These are phyloP conservation scores for Eristalis arbustorum DNA, from an alignment of 2,888 invertebrate species.

Conservation along the genomic window DNA sequence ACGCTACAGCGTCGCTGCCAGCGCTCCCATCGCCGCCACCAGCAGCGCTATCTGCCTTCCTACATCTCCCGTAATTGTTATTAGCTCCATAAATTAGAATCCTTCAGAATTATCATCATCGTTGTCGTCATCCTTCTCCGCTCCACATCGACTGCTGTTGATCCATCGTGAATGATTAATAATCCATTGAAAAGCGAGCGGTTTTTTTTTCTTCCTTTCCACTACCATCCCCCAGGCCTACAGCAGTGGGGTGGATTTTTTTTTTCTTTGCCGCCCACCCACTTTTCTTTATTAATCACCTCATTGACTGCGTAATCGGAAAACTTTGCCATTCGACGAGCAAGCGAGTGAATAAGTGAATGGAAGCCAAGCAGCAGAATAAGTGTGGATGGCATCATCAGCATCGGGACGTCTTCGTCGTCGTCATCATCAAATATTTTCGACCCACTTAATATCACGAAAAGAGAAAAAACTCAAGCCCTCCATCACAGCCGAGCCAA, in stretches of 20 bases:
- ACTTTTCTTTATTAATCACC: constrained; percentile 66
- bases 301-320: constrained; percentile 70
- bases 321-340: constrained; percentile 59
- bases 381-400: constrained; percentile 64
- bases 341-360: constrained; percentile 53
- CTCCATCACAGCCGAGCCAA: constrained; percentile 4
- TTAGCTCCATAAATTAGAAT: constrained; percentile 70
- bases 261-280: neutral
- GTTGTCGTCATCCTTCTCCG: constrained; percentile 57
- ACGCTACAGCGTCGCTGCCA: neutral
- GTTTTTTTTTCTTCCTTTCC: constrained; percentile 2
- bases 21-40: neutral
- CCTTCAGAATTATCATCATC: constrained; percentile 58
- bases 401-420: constrained; percentile 37
- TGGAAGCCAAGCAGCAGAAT: constrained; percentile 34
- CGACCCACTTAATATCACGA: constrained; percentile 68
- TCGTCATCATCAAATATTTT: constrained; percentile 69
- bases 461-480: neutral
- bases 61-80: constrained; percentile 67
- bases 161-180: constrained; percentile 69
- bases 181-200: constrained; percentile 65
- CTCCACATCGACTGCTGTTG: constrained; percentile 17
- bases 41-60: constrained; percentile 46
- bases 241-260: neutral
- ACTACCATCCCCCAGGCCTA: neutral